phyloP scores from a whole-genome alignment of 64 coral and sea anemone genomes.

The Dendronephthya gigantea region DNA sequence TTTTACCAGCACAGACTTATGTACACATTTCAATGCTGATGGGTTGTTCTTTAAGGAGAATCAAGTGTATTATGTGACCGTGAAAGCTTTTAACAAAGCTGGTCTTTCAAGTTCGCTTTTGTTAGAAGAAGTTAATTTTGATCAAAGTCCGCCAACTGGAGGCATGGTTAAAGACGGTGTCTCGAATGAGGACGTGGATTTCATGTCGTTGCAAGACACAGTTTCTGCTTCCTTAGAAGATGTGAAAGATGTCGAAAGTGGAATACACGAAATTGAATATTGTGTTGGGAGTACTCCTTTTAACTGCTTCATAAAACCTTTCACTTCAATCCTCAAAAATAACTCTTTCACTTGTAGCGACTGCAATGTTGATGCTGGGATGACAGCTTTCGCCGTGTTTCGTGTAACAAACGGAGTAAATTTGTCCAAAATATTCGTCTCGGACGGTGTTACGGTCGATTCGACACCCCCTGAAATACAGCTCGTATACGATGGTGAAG shows the following conservation, averaged over 20 bases:
- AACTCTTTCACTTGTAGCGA: constrained; percentile 38
- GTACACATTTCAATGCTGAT: background rate
- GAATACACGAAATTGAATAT: constrained; percentile 53
- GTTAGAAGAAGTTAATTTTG: background rate
- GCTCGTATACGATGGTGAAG: constrained; percentile 29
- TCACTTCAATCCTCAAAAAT: constrained; percentile 20
- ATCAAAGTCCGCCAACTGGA: constrained; percentile 41
- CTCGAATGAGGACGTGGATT: constrained; percentile 40
- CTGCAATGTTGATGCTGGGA: constrained; percentile 24
- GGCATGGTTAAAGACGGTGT: constrained; percentile 47
- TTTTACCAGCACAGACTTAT: background rate
- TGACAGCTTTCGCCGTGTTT: constrained; percentile 37
- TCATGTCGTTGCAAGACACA: constrained; percentile 13
- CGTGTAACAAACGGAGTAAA: constrained; percentile 49
- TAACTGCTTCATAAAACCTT: constrained; percentile 35
- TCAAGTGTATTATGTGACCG: background rate
- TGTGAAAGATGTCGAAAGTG: constrained; percentile 66
- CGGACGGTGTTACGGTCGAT: constrained; percentile 62
- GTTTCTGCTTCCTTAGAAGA: constrained; percentile 51
- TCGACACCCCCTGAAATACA: constrained; percentile 31
- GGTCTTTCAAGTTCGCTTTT: background rate
- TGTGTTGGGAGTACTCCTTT: constrained; percentile 40
- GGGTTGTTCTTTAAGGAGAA: background rate
- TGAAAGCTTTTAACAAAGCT: background rate
- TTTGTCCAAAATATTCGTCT: constrained; percentile 32